phyloP scores from a whole-genome alignment of 1,140 invertebrate genomes.

The Thalassaphorura encarpata region DNA sequence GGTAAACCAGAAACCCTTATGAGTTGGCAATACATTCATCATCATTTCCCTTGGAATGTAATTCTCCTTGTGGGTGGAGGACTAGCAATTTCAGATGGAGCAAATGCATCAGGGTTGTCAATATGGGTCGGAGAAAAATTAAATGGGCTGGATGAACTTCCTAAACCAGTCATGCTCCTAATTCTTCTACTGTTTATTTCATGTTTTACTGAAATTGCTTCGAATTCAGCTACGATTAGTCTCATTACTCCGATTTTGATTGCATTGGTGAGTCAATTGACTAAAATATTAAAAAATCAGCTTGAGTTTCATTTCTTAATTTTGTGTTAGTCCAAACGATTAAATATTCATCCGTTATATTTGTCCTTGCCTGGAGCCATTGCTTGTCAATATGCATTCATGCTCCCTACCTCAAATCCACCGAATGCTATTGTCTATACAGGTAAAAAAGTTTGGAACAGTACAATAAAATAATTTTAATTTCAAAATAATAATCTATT shows the following conservation, averaged over 20 bases:
- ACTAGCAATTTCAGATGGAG: conserved; percentile 44
- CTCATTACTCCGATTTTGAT: conserved; percentile 66
- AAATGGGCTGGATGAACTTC: conserved; percentile 33
- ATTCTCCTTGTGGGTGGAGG: conserved; percentile 40
- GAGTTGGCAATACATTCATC: conserved; percentile 12
- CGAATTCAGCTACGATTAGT: conserved; percentile 72
- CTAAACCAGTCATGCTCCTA: conserved; percentile 35
- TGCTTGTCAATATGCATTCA: conserved; percentile 62
- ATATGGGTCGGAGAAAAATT: conserved; percentile 36
- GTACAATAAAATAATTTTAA: too few relatives aligned
- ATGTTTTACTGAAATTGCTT: conserved; percentile 64
- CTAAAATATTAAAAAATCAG: conserved; percentile 54
- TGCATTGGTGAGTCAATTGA: conserved; percentile 56
- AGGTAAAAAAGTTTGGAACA: conserved; percentile 11
- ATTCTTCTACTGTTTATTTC: conserved; percentile 41
- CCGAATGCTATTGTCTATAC: conserved; percentile 83
- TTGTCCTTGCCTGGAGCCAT: conserved; percentile 73
- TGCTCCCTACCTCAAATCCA: conserved; percentile 73
- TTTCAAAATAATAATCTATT: too few relatives aligned
- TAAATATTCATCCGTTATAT: conserved; percentile 67
- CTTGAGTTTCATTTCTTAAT: conserved; percentile 39
- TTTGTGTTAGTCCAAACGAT: conserved; percentile 47
- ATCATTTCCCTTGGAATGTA: conserved; percentile 18
- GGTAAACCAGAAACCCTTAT: conserved; percentile 5
- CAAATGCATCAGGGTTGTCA: conserved; percentile 40